Conservation (phyloP, 1,140 invertebrate genomes). For the Brevipalpus yothersi region DNA sequence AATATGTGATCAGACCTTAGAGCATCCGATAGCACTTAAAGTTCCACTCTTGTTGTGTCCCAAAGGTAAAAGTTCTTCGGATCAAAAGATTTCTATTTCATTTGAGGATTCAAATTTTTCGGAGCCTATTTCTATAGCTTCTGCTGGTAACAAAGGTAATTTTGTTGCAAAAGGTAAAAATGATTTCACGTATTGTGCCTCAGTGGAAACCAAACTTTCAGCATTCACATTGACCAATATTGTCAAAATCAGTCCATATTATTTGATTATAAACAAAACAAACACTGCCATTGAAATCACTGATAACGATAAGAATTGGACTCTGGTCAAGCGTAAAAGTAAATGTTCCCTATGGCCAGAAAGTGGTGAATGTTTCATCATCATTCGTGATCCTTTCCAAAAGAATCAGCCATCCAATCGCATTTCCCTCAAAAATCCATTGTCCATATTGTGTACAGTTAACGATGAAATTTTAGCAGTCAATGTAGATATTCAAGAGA, state of each 20-base stretch:
- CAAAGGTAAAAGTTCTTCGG: constrained; percentile 7
- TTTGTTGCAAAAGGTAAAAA: constrained; percentile 42
- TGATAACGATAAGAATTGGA: constrained; percentile 29
- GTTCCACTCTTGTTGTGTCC: constrained; percentile 6
- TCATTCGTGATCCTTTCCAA: background rate
- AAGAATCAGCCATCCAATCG: background rate
- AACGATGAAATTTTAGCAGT: constrained; percentile 3
- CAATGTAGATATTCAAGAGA: constrained; percentile 6
- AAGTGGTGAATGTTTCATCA: background rate
- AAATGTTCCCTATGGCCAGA: constrained; percentile 65
- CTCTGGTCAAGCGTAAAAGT: constrained; percentile 18
- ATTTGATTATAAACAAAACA: constrained; percentile 70
- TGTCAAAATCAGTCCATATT: constrained; percentile 83
- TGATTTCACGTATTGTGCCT: constrained; percentile 10
- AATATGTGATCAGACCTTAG: constrained; percentile 23
- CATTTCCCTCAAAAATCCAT: background rate
- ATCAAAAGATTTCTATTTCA: constrained; percentile 27
- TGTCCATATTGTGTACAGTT: constrained; percentile 1
- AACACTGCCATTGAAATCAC: constrained; percentile 45
- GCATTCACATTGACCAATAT: constrained; percentile 82
- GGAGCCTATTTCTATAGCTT: constrained; percentile 85
- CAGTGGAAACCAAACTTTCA: constrained; percentile 62
- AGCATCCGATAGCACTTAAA: constrained; percentile 11
- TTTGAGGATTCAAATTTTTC: constrained; percentile 78
- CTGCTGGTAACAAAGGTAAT: constrained; percentile 73